phyloP scores from a whole-genome alignment of 1,140 invertebrate species.

The Magallana angulata region DNA sequence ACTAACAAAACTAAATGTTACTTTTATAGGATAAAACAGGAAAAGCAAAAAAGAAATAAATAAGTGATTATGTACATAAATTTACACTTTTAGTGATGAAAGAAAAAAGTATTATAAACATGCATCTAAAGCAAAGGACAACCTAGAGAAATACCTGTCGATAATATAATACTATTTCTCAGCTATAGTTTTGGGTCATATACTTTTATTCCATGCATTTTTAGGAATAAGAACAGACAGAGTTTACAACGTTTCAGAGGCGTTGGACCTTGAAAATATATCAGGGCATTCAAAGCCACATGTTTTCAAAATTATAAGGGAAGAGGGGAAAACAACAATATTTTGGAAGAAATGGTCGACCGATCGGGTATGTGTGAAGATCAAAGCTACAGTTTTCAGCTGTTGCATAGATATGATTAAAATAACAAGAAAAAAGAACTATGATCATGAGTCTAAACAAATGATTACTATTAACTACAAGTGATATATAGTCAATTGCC shows the following conservation, averaged over 20 bases:
- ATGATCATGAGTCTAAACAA: no score
- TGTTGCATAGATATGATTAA: no score
- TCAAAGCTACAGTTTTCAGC: no score
- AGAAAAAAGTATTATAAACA: constrained; percentile 43
- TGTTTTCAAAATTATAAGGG: background rate
- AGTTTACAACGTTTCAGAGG: background rate
- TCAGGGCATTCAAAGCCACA: constrained; percentile 4
- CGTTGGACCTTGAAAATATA: background rate
- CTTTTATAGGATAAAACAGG: no score
- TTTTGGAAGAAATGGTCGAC: background rate
- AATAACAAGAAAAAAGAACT: no score
- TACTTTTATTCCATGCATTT: background rate
- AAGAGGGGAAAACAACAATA: background rate
- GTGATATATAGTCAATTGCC: no score
- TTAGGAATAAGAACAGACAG: background rate
- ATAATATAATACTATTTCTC: background rate
- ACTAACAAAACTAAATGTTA: no score
- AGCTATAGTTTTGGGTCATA: no score
- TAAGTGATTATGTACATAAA: background rate
- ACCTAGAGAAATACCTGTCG: constrained; percentile 20
- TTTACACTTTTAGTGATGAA: constrained; percentile 13
- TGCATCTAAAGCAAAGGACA: background rate
- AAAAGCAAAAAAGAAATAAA: no score
- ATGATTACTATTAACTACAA: no score
- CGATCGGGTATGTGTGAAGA: background rate